Conservation (phyloP, 1,140 invertebrate genomes). For the Drosophila bipectinata region DNA sequence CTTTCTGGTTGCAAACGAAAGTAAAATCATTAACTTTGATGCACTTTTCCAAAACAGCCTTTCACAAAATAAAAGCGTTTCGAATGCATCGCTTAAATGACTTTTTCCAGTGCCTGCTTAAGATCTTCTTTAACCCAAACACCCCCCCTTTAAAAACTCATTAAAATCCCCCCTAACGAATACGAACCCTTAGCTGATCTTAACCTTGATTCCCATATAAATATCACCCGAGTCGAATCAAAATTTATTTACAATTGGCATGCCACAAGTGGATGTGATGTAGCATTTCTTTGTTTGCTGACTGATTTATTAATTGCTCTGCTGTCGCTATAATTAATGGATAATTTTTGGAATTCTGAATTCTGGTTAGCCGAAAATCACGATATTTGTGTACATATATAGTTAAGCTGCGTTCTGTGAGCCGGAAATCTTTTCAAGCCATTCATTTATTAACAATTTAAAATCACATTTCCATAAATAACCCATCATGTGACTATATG, state of each 20-base stretch:
- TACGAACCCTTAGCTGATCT: conserved; percentile 17
- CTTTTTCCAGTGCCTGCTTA: conserved; percentile 18
- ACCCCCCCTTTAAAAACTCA: background rate
- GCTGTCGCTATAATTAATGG: conserved; percentile 52
- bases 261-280: conserved; percentile 48
- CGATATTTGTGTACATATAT: conserved; percentile 14
- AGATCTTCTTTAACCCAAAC: conserved; percentile 18
- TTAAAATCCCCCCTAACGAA: background rate
- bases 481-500: conserved; percentile 15
- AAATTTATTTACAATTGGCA: conserved; percentile 55
- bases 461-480: conserved; percentile 33
- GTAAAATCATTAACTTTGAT: conserved; percentile 26
- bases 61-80: conserved; percentile 1
- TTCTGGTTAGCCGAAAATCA: conserved; percentile 52
- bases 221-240: conserved; percentile 22
- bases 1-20: conserved; percentile 36
- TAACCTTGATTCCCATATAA: conserved; percentile 14
- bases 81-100: conserved; percentile 49
- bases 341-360: conserved; percentile 33
- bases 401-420: conserved; percentile 12
- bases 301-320: conserved; percentile 44
- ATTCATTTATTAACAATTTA: conserved; percentile 32
- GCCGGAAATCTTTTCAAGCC: conserved; percentile 51
- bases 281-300: conserved; percentile 48
- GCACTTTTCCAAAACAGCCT: conserved; percentile 21